phyloP scores from a whole-genome alignment of 2,113 vertebrate species.

The Serranochromis macrocephalus region DNA sequence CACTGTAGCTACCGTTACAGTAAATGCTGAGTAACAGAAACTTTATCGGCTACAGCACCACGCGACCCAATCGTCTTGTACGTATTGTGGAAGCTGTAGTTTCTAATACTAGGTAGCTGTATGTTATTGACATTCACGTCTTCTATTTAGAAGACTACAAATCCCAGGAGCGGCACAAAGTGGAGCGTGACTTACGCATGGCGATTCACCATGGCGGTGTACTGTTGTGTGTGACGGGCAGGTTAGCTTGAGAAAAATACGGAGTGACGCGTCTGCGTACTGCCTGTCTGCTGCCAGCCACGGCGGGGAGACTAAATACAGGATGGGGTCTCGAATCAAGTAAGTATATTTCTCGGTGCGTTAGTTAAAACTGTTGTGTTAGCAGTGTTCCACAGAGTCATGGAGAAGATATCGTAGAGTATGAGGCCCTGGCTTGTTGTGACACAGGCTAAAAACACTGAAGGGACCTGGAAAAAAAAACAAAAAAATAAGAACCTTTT shows the following conservation, averaged over 20 bases:
- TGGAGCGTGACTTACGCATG: constrained; percentile 40
- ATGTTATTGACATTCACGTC: rapidly evolving
- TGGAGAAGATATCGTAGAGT: neutral
- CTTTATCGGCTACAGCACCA: neutral
- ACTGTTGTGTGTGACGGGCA: constrained; percentile 45
- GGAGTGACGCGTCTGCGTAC: constrained; percentile 33
- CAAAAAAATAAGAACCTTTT: neutral
- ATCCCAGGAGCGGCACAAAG: constrained; percentile 19
- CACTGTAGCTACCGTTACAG: neutral
- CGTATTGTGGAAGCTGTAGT: constrained; percentile 55
- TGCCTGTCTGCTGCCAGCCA: neutral
- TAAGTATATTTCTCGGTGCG: constrained; percentile 34
- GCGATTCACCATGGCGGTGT: constrained; percentile 55
- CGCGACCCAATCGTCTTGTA: neutral
- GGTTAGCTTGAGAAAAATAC: constrained; percentile 34
- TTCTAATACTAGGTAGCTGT: rapidly evolving
- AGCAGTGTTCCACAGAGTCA: constrained; percentile 4
- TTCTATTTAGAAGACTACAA: constrained; percentile 36
- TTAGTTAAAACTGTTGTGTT: neutral
- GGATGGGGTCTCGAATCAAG: constrained; percentile 74
- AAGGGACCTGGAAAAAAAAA: neutral
- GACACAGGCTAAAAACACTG: constrained; percentile 24
- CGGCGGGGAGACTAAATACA: neutral
- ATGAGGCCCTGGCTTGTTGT: constrained; percentile 65
- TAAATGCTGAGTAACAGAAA: neutral